These are phyloP conservation scores for Spicauda simplicius DNA, from an alignment of 2,888 invertebrate genomes.

Conservation along the genomic window DNA sequence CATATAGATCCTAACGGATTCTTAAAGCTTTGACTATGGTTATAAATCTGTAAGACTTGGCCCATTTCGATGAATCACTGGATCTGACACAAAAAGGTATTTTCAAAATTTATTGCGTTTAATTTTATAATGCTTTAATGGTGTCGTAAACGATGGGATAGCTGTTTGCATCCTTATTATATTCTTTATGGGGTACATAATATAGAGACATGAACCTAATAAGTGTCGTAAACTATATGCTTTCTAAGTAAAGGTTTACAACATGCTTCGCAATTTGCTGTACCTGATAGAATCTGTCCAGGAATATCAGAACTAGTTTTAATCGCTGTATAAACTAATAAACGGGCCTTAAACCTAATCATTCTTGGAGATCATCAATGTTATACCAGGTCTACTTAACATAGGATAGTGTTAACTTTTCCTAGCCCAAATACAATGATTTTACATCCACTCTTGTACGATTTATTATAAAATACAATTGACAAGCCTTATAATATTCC, in stretches of 20 bases:
- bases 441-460: too few relatives aligned
- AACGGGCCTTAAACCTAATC: too few relatives aligned
- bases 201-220: background rate
- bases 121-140: conserved; percentile 9
- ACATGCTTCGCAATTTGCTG: conserved; percentile 7
- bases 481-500: too few relatives aligned
- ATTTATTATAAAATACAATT: too few relatives aligned
- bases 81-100: conserved; percentile 14
- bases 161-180: conserved; percentile 9
- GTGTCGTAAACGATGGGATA: background rate
- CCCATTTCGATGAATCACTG: conserved; percentile 8
- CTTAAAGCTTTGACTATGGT: conserved; percentile 4
- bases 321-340: too few relatives aligned
- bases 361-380: too few relatives aligned
- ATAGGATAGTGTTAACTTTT: too few relatives aligned
- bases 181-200: background rate
- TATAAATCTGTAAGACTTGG: conserved; percentile 10
- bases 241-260: background rate
- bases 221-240: conserved; percentile 2
- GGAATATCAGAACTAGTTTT: too few relatives aligned
- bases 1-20: conserved; percentile 11
- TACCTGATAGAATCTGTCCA: background rate
- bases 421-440: too few relatives aligned
- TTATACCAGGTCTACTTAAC: too few relatives aligned
- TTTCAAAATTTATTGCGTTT: conserved; percentile 11